Base-by-base conservation (phyloP, 2,113 vertebrate genomes). In the Hucho hucho region DNA sequence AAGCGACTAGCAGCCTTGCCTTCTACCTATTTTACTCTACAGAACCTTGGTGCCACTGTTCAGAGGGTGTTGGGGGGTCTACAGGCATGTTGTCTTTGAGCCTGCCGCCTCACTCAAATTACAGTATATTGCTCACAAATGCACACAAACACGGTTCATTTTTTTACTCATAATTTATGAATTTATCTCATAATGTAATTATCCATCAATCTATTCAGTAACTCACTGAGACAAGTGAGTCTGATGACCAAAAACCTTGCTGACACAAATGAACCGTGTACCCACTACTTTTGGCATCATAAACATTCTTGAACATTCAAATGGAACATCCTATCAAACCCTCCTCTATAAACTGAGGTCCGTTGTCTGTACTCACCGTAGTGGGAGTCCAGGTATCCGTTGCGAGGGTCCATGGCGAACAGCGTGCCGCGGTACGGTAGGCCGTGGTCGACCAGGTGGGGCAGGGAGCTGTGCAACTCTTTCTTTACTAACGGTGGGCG, bases 341-440 rank as follows among this genome's bases (percentile, higher is more conserved):
- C 37, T 43, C 37, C 37, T 43, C 37, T 43, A 11, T 43, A 43
- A 43, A 43, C 37, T 11, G 37, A 43, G 9, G 37, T 43, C 37
- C 2, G 9, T 18, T 14, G 49, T 2, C n/a, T 9, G 0, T 14
- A 97, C 97, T 97, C 92, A 99, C 98, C 87, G 72, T 99, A 98
- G 83, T 98, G 96, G 56, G 95, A 92, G 68, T 99, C 98, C 86
- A 99, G 92, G 89, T 98, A 98, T 74, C 96, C 96, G 0, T 98
- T 97, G 43, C 96, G 94, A 64, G 96, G 97, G 84, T 98, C 97
- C 96, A 98, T 98, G 26, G 97, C 88, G 72, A 99, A 98, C 73
- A 98, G 92, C 0, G 97, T 95, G 75, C 97, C 96, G 0, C 97
- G 92, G 83, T 98, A 99, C 0, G 97, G 96, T 71, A 98, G 88